Percentiles rank a stretch among this genome's conserved stretches.
These are phyloP conservation scores for Petrolisthes cinctipes DNA, from an alignment of 2,888 invertebrate species.

Conservation along the genomic window DNA sequence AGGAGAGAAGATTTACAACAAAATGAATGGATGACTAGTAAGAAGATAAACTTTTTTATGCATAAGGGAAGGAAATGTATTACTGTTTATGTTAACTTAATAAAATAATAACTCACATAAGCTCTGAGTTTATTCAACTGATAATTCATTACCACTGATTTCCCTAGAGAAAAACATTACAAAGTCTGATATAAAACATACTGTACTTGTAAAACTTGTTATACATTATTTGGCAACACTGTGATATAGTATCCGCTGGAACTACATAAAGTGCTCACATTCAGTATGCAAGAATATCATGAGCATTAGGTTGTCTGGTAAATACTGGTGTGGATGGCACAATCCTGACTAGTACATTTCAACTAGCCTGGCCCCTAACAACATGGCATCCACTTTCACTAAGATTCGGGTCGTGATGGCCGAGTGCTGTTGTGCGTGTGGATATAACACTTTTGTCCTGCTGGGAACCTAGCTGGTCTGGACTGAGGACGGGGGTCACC, in stretches of 20 bases:
- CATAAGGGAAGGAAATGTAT: background rate
- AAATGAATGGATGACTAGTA: background rate
- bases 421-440: constrained; percentile 36
- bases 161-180: constrained; percentile 27
- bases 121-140: constrained; percentile 35
- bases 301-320: constrained; percentile 49
- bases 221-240: constrained; percentile 10
- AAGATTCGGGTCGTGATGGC: constrained; percentile 42
- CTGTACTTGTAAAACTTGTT: constrained; percentile 29
- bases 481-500: constrained; percentile 33
- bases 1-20: background rate
- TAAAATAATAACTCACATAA: constrained; percentile 11
- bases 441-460: constrained; percentile 48
- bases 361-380: constrained; percentile 35
- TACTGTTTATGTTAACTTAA: background rate
- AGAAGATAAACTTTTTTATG: background rate
- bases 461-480: constrained; percentile 8
- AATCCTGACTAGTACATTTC: constrained; percentile 27
- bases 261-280: constrained; percentile 37
- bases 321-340: constrained; percentile 55
- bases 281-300: constrained; percentile 31
- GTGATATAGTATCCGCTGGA: constrained; percentile 43
- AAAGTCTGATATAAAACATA: constrained; percentile 40
- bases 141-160: constrained; percentile 35
- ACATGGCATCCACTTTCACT: constrained; percentile 41